These are phyloP conservation scores for Pangasius macronema DNA, from an alignment of 2,797 vertebrate species.

Conservation along the genomic window DNA sequence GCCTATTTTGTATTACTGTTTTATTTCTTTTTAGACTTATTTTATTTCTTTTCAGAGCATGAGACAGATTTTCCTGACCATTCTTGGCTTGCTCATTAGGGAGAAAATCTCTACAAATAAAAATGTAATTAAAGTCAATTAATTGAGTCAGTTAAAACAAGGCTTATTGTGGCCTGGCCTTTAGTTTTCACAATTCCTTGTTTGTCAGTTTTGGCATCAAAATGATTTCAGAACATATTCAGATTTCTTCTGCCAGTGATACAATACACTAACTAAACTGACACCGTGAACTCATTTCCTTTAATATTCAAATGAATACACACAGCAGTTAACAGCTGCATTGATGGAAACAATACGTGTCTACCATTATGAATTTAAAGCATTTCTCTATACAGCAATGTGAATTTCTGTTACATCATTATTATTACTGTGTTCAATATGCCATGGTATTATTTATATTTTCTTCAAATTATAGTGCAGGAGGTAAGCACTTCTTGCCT, in stretches of 20 bases:
- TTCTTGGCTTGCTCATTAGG: not conserved
- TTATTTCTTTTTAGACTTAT: not conserved
- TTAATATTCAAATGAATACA: not conserved
- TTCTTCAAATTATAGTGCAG: not conserved
- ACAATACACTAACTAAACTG: not conserved
- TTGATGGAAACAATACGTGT: not conserved
- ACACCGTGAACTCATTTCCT: not conserved
- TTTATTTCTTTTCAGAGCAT: not conserved
- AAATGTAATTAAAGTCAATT: not conserved
- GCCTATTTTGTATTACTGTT: not conserved
- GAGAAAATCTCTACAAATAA: not conserved
- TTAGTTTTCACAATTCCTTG: not conserved
- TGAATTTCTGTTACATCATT: not conserved
- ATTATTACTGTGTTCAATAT: not conserved
- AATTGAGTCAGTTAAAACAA: not conserved
- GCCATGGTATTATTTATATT: not conserved
- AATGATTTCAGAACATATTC: not conserved
- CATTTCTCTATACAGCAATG: not conserved
- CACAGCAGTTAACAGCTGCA: not conserved
- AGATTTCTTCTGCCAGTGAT: not conserved
- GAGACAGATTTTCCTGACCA: not conserved
- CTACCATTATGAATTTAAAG: not conserved
- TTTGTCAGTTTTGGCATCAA: not conserved
- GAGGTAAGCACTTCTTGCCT: not conserved
- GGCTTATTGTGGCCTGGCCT: not conserved